These are phyloP conservation scores for Drosophila macrospina DNA, from an alignment of 2,888 invertebrate genomes.

Conservation along the genomic window DNA sequence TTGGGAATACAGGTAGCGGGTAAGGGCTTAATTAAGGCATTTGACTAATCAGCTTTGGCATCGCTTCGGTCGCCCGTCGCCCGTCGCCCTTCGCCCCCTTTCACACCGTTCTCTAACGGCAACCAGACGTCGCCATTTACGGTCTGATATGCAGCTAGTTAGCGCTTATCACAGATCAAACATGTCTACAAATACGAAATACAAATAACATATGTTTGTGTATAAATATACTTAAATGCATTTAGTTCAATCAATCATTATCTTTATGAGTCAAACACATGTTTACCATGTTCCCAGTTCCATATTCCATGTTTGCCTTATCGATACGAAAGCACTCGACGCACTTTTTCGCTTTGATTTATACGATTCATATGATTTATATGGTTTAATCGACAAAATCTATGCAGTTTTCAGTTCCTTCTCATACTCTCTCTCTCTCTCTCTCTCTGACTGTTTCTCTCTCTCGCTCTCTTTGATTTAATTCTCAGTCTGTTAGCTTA, in stretches of 20 bases:
- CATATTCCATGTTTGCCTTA: constrained; percentile 24
- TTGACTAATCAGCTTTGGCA: constrained; percentile 68
- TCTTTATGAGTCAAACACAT: constrained; percentile 70
- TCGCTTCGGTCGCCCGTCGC: constrained; percentile 29
- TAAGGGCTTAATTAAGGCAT: constrained; percentile 68
- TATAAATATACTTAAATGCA: constrained; percentile 40
- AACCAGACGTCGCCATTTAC: constrained; percentile 53
- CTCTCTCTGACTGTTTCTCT: neutral
- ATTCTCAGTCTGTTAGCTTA: constrained; percentile 46
- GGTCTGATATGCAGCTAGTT: constrained; percentile 54
- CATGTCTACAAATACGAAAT: constrained; percentile 25
- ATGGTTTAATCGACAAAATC: constrained; percentile 11
- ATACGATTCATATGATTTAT: constrained; percentile 21
- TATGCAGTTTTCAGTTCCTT: constrained; percentile 2
- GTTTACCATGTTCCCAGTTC: constrained; percentile 48
- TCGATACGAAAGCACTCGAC: constrained; percentile 40
- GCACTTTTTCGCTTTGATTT: constrained; percentile 60
- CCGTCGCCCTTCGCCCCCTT: neutral
- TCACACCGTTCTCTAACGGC: constrained; percentile 11
- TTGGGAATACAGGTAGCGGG: constrained; percentile 62
- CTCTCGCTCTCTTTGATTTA: constrained; percentile 34
- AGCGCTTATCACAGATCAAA: constrained; percentile 74
- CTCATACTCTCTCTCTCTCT: too few relatives aligned
- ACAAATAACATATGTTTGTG: constrained; percentile 63
- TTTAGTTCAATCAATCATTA: constrained; percentile 73